Evolutionary conservation across 1,140 invertebrate species (phyloP), one percentile per base, ranked within the genome.

Genomic region (Lepidotrigona ventralis): DNA sequence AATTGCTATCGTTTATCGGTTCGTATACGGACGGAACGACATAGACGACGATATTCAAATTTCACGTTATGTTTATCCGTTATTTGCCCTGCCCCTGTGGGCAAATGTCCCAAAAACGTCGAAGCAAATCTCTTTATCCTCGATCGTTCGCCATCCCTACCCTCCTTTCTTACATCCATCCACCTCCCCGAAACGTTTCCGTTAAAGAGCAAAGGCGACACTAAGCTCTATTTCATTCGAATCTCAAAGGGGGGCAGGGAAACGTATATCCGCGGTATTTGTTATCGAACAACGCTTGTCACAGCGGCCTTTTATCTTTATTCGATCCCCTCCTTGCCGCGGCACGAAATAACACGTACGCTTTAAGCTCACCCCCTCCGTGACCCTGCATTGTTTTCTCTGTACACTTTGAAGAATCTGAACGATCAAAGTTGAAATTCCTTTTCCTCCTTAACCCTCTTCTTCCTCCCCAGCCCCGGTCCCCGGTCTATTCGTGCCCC

Each of bases 171-270:
- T 46, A 8, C n/a, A 79, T 79, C 71, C 53, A 46, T 66, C 23
- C 39, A 6, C 39, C 39, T 5, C 0, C 39, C 6, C 14, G 26
- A 66, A 73, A 76, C 64, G 72, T 64, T 29, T 39, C n/a, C 72
- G 19, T 54, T 81, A 81, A 76, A 81, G n/a, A 56, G 60, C 72
- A 81, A 75, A 68, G 3, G 60, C 63, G 80, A 76, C 54, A 15
- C 71, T 81, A 56, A 81, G 46, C 63, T 63, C 76, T 64, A 81
- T 68, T 81, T 51, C 69, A 51, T 76, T 76, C 63, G n/a, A 58
- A 81, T 75, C 51, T 51, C 15, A n/a, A 17, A 39, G 12, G 9
- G 63, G 39, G 9, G 8, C 8, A 6, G 33, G 33, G 33, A 33
- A 46, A 15, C 23, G 46, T 17, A 26, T n/a, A 46, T 33, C 60